Percentiles rank a stretch among this genome's conserved stretches.
Evolutionary conservation across 2,113 vertebrate genomes (phyloP).

Genomic region (Melospiza georgiana): DNA sequence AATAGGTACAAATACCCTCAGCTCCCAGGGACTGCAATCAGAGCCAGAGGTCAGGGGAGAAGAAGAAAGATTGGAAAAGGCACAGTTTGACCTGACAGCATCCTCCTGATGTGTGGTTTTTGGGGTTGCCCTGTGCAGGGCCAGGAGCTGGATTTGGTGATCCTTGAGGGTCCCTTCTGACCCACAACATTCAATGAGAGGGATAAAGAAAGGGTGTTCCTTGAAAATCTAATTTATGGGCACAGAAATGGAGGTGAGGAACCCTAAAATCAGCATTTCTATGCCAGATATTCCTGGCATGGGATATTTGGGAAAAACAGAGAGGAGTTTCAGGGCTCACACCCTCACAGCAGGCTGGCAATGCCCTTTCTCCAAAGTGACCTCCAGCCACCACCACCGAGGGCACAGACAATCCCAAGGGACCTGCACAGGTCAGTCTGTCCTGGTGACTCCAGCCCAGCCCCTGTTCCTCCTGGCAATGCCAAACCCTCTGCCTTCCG

Average conservation of each 20-base stretch:
- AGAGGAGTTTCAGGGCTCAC: background rate
- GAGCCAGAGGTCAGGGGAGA: background rate
- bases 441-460: background rate
- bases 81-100: accelerated
- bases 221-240: accelerated
- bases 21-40: background rate
- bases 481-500: background rate
- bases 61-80: background rate
- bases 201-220: background rate
- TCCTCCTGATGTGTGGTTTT: background rate
- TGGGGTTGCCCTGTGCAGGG: background rate
- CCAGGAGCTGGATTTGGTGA: background rate
- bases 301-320: background rate
- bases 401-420: background rate
- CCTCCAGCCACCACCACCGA: background rate
- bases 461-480: background rate
- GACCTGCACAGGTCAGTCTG: background rate
- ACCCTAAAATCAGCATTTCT: background rate
- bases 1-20: background rate
- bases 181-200: accelerated
- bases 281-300: background rate
- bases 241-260: background rate
- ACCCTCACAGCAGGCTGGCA: background rate
- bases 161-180: too few relatives aligned
- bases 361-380: accelerated